Evolutionary conservation across 2,888 invertebrate species (phyloP), one percentile per base, ranked within the genome.

Genomic region (Anthophora plumipes): DNA sequence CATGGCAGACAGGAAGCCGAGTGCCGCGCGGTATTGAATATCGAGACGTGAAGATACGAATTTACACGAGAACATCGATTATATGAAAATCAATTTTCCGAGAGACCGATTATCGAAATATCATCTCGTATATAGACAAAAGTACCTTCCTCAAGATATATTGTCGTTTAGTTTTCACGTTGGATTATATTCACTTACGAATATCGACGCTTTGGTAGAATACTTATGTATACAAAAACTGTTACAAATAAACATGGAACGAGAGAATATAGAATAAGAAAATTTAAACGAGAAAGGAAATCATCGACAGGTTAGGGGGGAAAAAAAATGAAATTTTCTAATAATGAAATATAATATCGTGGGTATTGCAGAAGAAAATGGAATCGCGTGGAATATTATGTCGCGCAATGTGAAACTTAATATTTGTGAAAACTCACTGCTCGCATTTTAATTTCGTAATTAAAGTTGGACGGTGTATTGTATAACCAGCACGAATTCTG

Each of bases 11-110:
- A 41, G 22, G 11, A 48, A 25, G 48, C 37, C 48, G 68, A 68
- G 67, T 31, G 68, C n/a, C 3, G 48, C 20, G 14, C 20, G 25
- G 48, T 57, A 73, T 74, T 52, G 52, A 54, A 69, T 74, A 60
- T 60, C 74, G 60, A 54, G 52, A 39, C 8, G 31, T 14, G 31
- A 64, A 64, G n/a, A 50, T 37, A 48, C 31, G 64, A 14, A 48
- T 46, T 14, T 50, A 48, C 20, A 63, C 17, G 2, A 22, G 46
- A 63, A 46, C 46, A 46, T 46, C n/a, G 61, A 64, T 63, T 37
- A 50, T 37, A 37, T 50, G 31, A 50, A 37, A 64, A 50, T 64
- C 64, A 37, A 64, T 64, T 64, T 50, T 50, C 48, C 64, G 2
- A 37, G n/a, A 46, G 46, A 11, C 25, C 46, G 46, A 46, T 31